Evolutionary conservation across 2,888 invertebrate genomes (phyloP).

Genomic region (Anagyrus pseudococci): DNA sequence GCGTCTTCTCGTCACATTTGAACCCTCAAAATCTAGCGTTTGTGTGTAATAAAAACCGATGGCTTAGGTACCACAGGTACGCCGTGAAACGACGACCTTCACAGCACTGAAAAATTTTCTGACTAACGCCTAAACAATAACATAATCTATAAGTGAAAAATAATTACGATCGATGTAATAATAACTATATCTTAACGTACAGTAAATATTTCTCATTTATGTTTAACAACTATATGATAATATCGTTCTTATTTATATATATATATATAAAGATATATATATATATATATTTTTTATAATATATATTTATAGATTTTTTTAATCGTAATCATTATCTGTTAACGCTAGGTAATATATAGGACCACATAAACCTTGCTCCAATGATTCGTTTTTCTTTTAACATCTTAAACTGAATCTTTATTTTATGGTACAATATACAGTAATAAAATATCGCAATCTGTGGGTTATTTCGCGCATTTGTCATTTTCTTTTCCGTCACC

Average conservation of each 20-base stretch:
- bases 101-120: conserved; percentile 60
- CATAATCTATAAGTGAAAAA: conserved; percentile 60
- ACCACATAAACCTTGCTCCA: conserved; percentile 62
- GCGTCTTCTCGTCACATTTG: conserved; percentile 37
- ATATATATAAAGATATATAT: conserved; percentile 36
- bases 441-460: conserved; percentile 58
- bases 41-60: conserved; percentile 49
- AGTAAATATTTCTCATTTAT: conserved; percentile 57
- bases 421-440: conserved; percentile 56
- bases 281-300: conserved; percentile 42
- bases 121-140: conserved; percentile 57
- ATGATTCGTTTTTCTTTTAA: conserved; percentile 54
- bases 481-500: conserved; percentile 56
- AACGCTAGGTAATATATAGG: conserved; percentile 57
- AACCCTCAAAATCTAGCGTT: conserved; percentile 49
- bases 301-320: conserved; percentile 42
- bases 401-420: conserved; percentile 55
- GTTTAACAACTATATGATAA: conserved; percentile 58
- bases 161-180: conserved; percentile 53
- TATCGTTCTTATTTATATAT: conserved; percentile 38
- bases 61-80: conserved; percentile 55
- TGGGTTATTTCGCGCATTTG: conserved; percentile 47
- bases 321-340: too few species aligned
- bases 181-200: conserved; percentile 54
- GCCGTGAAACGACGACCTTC: conserved; percentile 55